Evolutionary conservation across 1,140 invertebrate species (phyloP).

Genomic region (Procambarus clarkii): DNA sequence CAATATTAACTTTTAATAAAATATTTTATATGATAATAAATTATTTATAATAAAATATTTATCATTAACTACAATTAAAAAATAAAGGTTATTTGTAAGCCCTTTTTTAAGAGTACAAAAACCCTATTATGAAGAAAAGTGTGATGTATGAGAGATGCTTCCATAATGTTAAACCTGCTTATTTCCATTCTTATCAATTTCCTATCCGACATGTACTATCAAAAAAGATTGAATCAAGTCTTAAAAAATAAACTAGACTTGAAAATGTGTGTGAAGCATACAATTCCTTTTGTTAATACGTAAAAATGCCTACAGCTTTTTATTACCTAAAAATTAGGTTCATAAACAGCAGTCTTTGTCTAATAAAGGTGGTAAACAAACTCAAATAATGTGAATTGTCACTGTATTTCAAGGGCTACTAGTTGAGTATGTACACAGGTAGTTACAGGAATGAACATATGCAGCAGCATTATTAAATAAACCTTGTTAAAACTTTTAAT

Average conservation of each 20-base stretch:
- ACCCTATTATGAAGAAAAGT: neutral
- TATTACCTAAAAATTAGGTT: neutral
- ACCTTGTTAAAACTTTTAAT: constrained; percentile 49
- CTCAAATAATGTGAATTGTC: constrained; percentile 64
- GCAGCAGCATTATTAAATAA: constrained; percentile 69
- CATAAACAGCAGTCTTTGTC: neutral
- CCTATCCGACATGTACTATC: too few relatives aligned
- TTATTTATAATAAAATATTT: neutral
- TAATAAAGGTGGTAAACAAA: constrained; percentile 63
- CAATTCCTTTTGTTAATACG: neutral
- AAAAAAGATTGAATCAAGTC: too few relatives aligned
- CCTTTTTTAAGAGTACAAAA: too few relatives aligned
- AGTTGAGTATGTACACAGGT: constrained; percentile 69
- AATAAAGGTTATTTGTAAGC: too few relatives aligned
- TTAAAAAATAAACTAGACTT: too few relatives aligned
- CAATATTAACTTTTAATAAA: neutral
- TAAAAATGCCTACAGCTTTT: neutral
- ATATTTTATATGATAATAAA: neutral
- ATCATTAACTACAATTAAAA: neutral
- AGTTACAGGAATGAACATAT: constrained; percentile 71
- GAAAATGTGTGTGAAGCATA: neutral
- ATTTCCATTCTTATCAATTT: neutral
- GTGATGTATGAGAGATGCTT: neutral
- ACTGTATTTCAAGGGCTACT: constrained; percentile 71
- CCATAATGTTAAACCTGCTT: neutral